A percentile compares a stretch with the other conserved stretches of the same genome.
Evolutionary conservation across 2,797 vertebrate genomes (phyloP).

Genomic region (Lagorchestes hirsutus): DNA sequence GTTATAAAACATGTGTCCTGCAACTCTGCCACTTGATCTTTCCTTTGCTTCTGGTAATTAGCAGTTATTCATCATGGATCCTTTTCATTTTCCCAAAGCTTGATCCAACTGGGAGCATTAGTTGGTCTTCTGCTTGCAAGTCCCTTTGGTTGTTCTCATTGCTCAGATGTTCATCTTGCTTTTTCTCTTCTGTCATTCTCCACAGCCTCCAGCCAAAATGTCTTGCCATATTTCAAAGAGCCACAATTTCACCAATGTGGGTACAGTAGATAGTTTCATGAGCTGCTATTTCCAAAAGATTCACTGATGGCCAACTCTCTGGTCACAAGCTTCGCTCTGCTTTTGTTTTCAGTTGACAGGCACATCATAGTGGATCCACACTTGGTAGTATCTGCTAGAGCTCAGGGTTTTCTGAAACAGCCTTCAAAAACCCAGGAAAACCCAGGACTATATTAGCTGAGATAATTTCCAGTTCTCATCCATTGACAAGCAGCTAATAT

Average conservation of each 20-base stretch:
- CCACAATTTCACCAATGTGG: not conserved
- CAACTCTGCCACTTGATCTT: not conserved
- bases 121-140: not conserved
- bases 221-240: not conserved
- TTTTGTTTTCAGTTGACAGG: not conserved
- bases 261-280: not conserved
- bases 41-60: not conserved
- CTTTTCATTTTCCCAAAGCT: not conserved
- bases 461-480: not conserved
- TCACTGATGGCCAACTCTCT: not conserved
- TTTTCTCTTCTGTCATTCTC: not conserved
- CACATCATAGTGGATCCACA: not conserved
- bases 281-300: not conserved
- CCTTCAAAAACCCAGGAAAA: not conserved
- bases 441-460: not conserved
- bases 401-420: not conserved
- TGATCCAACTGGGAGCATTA: not conserved
- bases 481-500: not conserved
- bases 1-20: not conserved
- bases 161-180: not conserved
- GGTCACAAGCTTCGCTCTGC: not conserved
- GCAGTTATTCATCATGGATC: not conserved
- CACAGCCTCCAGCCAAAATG: not conserved
- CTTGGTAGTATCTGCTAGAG: not conserved
- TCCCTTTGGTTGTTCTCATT: not conserved